Evolutionary conservation across 2,888 invertebrate species (phyloP).

Genomic region (Leptarthrus brevirostris): DNA sequence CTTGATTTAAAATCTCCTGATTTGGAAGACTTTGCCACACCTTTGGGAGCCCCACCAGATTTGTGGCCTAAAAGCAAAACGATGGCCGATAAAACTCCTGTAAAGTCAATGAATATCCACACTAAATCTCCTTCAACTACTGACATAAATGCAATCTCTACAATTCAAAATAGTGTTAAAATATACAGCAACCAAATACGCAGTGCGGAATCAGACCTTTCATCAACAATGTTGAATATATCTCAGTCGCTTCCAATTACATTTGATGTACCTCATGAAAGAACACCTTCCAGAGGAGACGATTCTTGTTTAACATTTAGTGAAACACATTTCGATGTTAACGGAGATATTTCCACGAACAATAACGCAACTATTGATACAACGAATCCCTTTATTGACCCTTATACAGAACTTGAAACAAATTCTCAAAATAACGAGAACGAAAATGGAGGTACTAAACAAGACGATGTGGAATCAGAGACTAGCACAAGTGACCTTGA

Average conservation of each 20-base stretch:
- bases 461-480: neutral
- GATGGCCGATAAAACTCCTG: constrained; percentile 55
- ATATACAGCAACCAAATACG: constrained; percentile 63
- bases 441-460: neutral
- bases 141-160: constrained; percentile 64
- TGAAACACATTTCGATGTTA: constrained; percentile 59
- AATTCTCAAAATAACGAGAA: neutral
- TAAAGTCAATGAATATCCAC: constrained; percentile 59
- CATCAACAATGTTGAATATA: constrained; percentile 38
- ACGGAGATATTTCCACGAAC: constrained; percentile 52
- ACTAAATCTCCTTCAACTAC: constrained; percentile 60
- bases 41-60: constrained; percentile 74
- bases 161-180: constrained; percentile 63
- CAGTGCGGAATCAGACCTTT: constrained; percentile 52
- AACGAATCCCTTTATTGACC: neutral
- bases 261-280: neutral
- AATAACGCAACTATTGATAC: neutral
- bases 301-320: constrained; percentile 55
- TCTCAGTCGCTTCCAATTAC: constrained; percentile 61
- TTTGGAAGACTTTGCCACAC: constrained; percentile 77
- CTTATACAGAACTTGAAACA: neutral
- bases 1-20: constrained; percentile 80
- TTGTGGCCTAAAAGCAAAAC: constrained; percentile 71
- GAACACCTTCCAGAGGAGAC: constrained; percentile 16
- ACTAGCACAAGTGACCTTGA: constrained; percentile 49